Base-by-base conservation (phyloP, 2,888 invertebrate genomes). In the Ochropleura leucogaster region DNA sequence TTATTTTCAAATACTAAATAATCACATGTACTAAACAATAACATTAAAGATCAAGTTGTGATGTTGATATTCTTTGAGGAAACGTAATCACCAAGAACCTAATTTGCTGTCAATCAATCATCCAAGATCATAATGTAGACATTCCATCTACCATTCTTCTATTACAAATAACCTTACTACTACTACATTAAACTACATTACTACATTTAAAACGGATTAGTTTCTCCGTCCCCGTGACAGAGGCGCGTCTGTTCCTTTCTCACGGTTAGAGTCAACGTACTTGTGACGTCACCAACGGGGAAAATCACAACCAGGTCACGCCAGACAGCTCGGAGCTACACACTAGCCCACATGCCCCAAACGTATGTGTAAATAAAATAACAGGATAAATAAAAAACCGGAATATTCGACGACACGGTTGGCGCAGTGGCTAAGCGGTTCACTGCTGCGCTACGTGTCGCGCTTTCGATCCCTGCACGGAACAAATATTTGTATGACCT, bases 281-380 rank as follows among this genome's bases (percentile, higher is more conserved):
- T 79, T 85, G 74, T 84, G 87, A 86, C 83, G 79, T 80, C 83
- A 82, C 77, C 60, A 65, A 65, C 47, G 67, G 49, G 59, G 68
- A 77, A 80, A 77, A 67, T 65, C 83, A 73, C 74, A 88, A 83
- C 76, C 79, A 82, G 87, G 82, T 78, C 85, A 84, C 73, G 57
- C 62, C 64, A 74, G 68, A 75, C 60, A 59, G 78, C 74, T 51
- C 4, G 55, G 20, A 72, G 79, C 74, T 72, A 63, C 44, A 63
- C 30, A 30, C 30, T 30, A 30, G n/a, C n/a, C n/a, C 42, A 67
- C n/a, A 60, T n/a, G 5, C 20, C 14, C 44, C 55, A 42, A 14
- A 59, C 40, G 40, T 67, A 60, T 8, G 68, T 57, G 60, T 30
- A 71, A 7, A 67, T 20, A 70, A 70, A 81, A 4, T 55, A 47